Percentiles rank a stretch among this genome's conserved stretches.
Evolutionary conservation across 2,797 vertebrate species (phyloP).

Genomic region (Thunnus albacares): DNA sequence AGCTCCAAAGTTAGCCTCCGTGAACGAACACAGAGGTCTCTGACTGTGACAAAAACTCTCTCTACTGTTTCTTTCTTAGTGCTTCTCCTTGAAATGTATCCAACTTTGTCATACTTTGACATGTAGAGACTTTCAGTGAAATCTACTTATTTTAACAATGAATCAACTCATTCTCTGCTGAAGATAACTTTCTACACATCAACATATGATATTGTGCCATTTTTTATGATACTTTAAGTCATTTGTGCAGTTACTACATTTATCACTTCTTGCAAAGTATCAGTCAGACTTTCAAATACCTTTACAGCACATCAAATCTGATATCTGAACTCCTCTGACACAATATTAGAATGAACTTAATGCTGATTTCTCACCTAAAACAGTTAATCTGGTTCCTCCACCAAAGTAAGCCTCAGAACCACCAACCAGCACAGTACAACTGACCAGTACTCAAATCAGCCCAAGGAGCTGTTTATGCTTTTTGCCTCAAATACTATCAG

Average conservation of each 20-base stretch:
- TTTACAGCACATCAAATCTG: neutral
- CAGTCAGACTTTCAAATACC: neutral
- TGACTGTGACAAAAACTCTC: constrained; percentile 24
- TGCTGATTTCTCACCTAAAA: constrained; percentile 77
- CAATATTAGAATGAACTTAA: neutral
- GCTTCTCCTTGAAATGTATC: neutral
- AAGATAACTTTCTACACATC: neutral
- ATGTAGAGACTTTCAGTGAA: neutral
- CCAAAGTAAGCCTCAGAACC: constrained; percentile 62
- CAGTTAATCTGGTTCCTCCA: constrained; percentile 80
- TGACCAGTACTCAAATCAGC: constrained; percentile 20
- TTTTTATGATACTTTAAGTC: neutral
- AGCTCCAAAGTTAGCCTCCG: constrained; percentile 70
- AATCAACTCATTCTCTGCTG: neutral
- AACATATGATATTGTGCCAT: neutral
- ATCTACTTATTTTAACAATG: neutral
- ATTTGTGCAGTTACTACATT: neutral
- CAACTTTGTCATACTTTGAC: neutral
- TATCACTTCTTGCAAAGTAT: neutral
- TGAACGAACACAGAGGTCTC: constrained; percentile 24
- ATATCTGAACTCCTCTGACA: neutral
- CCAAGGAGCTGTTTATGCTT: neutral
- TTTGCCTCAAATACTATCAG: neutral
- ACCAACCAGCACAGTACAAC: constrained; percentile 44
- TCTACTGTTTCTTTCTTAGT: neutral